Evolutionary conservation across 2,888 invertebrate genomes (phyloP).

Genomic region (Dendrolimus pini): DNA sequence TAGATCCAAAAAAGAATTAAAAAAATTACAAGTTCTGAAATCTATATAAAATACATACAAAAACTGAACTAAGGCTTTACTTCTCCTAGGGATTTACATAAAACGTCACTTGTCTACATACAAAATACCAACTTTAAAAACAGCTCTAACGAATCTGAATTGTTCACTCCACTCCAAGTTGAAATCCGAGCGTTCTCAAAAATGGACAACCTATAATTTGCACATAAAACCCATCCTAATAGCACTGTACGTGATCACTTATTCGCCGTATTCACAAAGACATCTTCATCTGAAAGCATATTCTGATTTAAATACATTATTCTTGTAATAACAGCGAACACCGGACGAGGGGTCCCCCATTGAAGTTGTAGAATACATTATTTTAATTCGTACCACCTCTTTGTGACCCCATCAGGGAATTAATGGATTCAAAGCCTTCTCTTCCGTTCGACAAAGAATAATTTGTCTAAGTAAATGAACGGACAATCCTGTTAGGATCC

Average conservation of each 20-base stretch:
- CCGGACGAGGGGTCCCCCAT: conserved; percentile 70
- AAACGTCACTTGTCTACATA: conserved; percentile 1
- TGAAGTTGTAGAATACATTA: conserved; percentile 75
- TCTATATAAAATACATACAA: no score
- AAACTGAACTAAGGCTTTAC: no score
- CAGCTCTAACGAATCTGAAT: conserved; percentile 66
- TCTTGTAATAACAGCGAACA: conserved; percentile 67
- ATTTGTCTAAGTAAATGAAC: conserved; percentile 76
- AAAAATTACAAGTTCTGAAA: no score
- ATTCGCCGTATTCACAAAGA: conserved; percentile 64
- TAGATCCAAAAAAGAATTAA: no score
- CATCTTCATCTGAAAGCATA: conserved; percentile 72
- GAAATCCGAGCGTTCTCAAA: conserved; percentile 61
- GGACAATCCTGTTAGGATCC: conserved; percentile 71
- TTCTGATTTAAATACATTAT: conserved; percentile 75
- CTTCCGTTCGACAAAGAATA: conserved; percentile 75
- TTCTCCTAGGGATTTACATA: no score
- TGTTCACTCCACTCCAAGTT: conserved; percentile 38
- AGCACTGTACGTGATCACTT: conserved; percentile 72
- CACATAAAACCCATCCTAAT: conserved; percentile 76
- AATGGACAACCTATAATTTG: conserved; percentile 72
- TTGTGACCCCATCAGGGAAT: conserved; percentile 72
- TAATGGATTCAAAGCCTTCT: conserved; percentile 76
- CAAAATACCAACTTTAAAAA: conserved; percentile 62
- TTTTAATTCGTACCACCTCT: conserved; percentile 75